Evolutionary conservation across 2,888 invertebrate genomes (phyloP).

Genomic region (Halictus quadricinctus): DNA sequence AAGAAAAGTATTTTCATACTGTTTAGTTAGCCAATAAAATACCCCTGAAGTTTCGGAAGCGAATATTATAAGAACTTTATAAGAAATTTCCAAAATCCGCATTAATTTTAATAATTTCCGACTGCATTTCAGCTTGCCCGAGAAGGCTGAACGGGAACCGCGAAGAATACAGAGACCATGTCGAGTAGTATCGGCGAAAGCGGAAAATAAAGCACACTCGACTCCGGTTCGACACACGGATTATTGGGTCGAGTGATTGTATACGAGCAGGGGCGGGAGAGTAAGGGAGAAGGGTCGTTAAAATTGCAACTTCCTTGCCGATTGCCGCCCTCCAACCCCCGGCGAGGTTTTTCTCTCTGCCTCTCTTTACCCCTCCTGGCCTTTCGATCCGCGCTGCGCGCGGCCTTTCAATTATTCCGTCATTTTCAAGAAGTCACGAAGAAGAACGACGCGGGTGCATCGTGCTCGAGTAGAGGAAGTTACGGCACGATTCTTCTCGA

Average conservation of each 20-base stretch:
- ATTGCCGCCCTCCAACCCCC: conserved; percentile 15
- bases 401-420: conserved; percentile 69
- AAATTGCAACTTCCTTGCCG: conserved; percentile 50
- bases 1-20: too few species aligned
- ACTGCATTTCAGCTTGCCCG: not conserved
- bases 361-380: not conserved
- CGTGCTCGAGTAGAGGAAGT: conserved; percentile 70
- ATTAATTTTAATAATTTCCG: too few species aligned
- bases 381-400: conserved; percentile 5
- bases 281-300: conserved; percentile 57
- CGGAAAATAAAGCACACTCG: conserved; percentile 54
- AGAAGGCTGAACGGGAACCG: not conserved
- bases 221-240: conserved; percentile 48
- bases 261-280: conserved; percentile 25
- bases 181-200: conserved; percentile 14
- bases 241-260: conserved; percentile 67
- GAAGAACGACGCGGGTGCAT: conserved; percentile 51
- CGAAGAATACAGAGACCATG: not conserved
- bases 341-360: not conserved
- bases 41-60: too few species aligned
- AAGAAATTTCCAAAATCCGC: too few species aligned
- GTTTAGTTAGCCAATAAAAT: too few species aligned
- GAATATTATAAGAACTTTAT: too few species aligned
- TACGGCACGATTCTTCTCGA: conserved; percentile 73
- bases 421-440: conserved; percentile 69